Percentiles rank a stretch among this genome's conserved stretches.
Evolutionary conservation across 35 echinoderm and acorn worm species (phyloP).

Genomic region (Hemicentrotus pulcherrimus): DNA sequence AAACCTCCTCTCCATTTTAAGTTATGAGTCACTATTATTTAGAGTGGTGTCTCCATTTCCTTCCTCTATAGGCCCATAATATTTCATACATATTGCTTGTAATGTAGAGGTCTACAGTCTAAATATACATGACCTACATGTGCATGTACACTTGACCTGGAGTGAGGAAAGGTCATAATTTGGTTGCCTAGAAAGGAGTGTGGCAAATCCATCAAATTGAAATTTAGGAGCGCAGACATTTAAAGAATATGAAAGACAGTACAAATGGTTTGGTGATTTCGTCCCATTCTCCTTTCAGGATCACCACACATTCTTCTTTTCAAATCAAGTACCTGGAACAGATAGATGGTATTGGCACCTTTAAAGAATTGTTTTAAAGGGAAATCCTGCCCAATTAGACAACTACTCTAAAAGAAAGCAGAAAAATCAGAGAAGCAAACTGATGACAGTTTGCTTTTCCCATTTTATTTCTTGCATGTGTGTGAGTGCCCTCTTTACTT

Average conservation of each 20-base stretch:
- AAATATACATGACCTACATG: background rate
- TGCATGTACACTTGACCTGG: background rate
- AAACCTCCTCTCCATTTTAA: background rate
- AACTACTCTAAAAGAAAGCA: too few species aligned
- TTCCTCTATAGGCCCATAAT: background rate
- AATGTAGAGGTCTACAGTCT: background rate
- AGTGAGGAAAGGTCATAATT: constrained; percentile 3
- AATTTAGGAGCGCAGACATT: background rate
- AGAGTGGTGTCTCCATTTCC: background rate
- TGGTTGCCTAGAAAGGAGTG: background rate
- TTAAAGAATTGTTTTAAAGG: too few species aligned
- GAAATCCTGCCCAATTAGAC: too few species aligned
- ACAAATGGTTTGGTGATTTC: background rate
- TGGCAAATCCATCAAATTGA: constrained; percentile 17
- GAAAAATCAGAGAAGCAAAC: too few species aligned
- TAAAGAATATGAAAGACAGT: background rate
- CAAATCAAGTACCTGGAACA: too few species aligned
- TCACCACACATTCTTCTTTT: background rate
- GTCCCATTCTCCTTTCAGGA: background rate
- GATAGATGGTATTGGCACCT: too few species aligned
- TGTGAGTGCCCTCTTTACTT: too few species aligned
- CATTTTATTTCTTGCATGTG: too few species aligned
- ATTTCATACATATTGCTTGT: background rate
- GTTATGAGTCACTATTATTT: background rate
- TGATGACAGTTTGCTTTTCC: too few species aligned